Base-by-base conservation (phyloP, 2,888 invertebrate species). In the Hymenopus coronatus region DNA sequence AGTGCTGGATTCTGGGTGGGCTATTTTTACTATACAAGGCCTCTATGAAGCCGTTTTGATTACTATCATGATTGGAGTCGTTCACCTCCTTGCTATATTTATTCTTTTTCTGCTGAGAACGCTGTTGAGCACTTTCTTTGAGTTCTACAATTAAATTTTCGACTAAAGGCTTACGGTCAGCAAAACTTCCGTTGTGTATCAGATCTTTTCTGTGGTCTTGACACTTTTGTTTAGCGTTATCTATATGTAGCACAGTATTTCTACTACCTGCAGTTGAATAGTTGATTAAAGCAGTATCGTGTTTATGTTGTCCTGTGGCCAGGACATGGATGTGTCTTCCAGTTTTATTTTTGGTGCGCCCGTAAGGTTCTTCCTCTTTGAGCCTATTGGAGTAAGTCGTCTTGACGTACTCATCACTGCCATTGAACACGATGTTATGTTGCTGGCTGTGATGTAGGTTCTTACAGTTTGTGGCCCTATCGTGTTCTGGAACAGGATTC, bases 1-100 rank as follows among this genome's bases (percentile, higher is more conserved):
- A 89, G 90, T 92, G 92, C 82, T 92, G 92, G 83, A 93, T 93
- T 90, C 90, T 84, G 28, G 91, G 88, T 28, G 89, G 87, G 27
- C 86, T 46, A 25, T 88, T 88, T 70, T 70, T 70, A 27, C 90
- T 90, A 84, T 88, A 87, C 85, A 84, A 25, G 0, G 87, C 30
- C 2, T 87, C 54, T n/a, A 86, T 81, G 27, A 82, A 87, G 7
- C 82, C 87, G 15, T 33, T 82, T 28, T 82, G 25, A 15, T 87
- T 87, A 54, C n/a, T 83, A 28, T 88, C 30, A 46, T 27, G 28
- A 3, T 83, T 70, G 81, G 20, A 28, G 25, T 86, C 28, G 9
- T 82, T 82, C 14, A 9, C 9, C 1, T n/a, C 15, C 33, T 83
- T 89, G 28, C 28, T 88, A 20, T 70, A 40, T 33, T 82, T 88